phyloP scores from a whole-genome alignment of 2,113 vertebrate genomes.

The Proteles cristata region DNA sequence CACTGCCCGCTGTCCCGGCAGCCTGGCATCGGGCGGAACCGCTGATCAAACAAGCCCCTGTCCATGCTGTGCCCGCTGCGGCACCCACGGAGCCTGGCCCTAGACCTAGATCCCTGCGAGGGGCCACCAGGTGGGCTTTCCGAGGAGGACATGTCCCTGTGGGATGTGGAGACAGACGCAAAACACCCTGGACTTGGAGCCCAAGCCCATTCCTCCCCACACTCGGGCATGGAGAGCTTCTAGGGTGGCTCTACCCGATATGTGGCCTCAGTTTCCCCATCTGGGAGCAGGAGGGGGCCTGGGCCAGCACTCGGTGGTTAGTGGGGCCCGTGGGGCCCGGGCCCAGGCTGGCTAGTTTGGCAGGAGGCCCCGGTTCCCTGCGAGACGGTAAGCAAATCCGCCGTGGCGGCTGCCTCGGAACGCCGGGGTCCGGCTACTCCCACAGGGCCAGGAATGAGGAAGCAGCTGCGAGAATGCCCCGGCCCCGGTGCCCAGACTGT shows the following conservation, averaged over 20 bases:
- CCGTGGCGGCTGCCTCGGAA: constrained; percentile 71
- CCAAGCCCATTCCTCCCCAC: not conserved
- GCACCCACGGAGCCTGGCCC: constrained; percentile 1
- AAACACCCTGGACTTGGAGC: fast-evolving
- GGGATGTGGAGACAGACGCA: fast-evolving
- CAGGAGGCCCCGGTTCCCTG: constrained; percentile 57
- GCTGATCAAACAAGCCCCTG: constrained; percentile 65
- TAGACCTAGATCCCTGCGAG: not conserved
- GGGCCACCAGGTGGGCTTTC: not conserved
- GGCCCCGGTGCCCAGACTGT: constrained; percentile 75
- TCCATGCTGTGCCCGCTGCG: not conserved
- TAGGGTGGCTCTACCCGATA: not conserved
- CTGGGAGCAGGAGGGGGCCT: not conserved
- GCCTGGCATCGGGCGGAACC: constrained; percentile 64
- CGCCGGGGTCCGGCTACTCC: constrained; percentile 82
- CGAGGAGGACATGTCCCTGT: fast-evolving
- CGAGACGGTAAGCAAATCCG: constrained; percentile 65
- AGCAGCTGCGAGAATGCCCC: constrained; percentile 75
- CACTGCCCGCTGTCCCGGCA: constrained; percentile 80
- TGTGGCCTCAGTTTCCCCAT: not conserved
- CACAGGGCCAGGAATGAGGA: constrained; percentile 88
- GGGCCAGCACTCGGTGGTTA: not conserved
- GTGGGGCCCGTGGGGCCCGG: not conserved
- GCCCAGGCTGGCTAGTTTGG: not conserved
- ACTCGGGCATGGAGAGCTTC: not conserved